phyloP scores from a whole-genome alignment of 2,113 vertebrate species.

The Neotragus moschatus region DNA sequence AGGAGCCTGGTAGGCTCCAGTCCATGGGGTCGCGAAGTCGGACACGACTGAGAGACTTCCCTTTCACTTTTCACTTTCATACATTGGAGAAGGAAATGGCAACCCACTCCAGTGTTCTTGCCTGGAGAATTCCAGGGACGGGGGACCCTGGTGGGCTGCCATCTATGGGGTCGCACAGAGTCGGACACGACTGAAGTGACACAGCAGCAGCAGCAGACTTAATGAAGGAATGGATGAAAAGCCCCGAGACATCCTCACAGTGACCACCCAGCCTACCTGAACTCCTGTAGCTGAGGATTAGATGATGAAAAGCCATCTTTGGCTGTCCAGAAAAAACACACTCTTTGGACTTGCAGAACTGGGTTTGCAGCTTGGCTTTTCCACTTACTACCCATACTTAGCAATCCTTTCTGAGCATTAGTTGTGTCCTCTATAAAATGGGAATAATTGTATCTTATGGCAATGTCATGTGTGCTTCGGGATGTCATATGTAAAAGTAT shows the following conservation, averaged over 20 bases:
- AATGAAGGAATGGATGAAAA: background rate
- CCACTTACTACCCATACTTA: background rate
- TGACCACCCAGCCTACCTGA: background rate
- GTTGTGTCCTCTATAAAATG: background rate
- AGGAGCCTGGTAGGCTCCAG: no score
- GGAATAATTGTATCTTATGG: background rate
- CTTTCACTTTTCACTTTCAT: no score
- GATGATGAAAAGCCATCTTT: background rate
- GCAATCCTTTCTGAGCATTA: background rate
- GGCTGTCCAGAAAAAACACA: background rate
- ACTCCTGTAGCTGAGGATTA: background rate
- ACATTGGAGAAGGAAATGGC: no score
- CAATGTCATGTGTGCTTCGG: background rate
- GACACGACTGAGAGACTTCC: no score
- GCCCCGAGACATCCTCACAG: background rate
- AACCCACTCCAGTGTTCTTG: no score
- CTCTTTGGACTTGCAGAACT: background rate
- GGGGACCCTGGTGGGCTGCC: no score
- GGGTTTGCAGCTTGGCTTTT: background rate
- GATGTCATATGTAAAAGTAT: background rate
- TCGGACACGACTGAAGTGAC: no score
- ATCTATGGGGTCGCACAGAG: no score
- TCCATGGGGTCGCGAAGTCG: no score
- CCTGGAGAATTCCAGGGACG: no score
- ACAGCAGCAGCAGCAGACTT: no score